Conservation (phyloP, 2,113 vertebrate genomes). For the Platichthys flesus region DNA sequence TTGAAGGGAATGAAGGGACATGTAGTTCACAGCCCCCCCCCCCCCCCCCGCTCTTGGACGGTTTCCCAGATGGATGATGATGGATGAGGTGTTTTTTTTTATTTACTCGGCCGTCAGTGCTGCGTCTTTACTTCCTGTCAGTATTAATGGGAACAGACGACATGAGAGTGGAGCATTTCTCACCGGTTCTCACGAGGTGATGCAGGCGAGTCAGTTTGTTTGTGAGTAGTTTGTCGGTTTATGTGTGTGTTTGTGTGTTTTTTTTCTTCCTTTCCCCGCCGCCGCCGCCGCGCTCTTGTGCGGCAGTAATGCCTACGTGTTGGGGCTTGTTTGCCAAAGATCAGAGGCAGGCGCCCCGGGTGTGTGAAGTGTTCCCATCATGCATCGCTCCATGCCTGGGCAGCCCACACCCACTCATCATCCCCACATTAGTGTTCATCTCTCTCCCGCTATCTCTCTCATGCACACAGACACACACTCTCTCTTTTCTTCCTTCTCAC, state of each 20-base stretch:
- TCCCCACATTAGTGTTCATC: slow-evolving; percentile 68
- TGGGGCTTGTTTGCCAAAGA: slow-evolving; percentile 66
- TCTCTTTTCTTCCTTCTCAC: slow-evolving; percentile 52
- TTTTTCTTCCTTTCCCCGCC: not conserved
- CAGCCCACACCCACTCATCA: slow-evolving; percentile 76
- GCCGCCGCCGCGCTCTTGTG: slow-evolving; percentile 22
- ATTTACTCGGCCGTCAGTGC: not conserved
- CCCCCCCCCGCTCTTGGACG: too few relatives aligned
- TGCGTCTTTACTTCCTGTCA: slow-evolving; percentile 15
- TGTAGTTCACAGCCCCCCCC: too few relatives aligned
- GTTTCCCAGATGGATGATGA: slow-evolving; percentile 33
- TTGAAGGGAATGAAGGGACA: too few relatives aligned
- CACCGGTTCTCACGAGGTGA: too few relatives aligned
- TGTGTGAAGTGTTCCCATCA: slow-evolving; percentile 78
- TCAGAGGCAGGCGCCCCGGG: slow-evolving; percentile 62
- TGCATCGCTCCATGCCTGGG: slow-evolving; percentile 66
- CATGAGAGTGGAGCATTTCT: too few relatives aligned
- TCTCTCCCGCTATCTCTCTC: slow-evolving; percentile 44
- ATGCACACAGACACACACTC: slow-evolving; percentile 7
- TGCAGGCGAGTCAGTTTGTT: not conserved
- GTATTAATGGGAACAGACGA: slow-evolving; percentile 52
- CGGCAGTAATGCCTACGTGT: slow-evolving; percentile 25
- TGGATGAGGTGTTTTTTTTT: slow-evolving; percentile 6
- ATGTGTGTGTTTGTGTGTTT: not conserved
- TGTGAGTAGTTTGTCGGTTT: not conserved